phyloP scores from a whole-genome alignment of 2,888 invertebrate species.

The Drosophila testacea region DNA sequence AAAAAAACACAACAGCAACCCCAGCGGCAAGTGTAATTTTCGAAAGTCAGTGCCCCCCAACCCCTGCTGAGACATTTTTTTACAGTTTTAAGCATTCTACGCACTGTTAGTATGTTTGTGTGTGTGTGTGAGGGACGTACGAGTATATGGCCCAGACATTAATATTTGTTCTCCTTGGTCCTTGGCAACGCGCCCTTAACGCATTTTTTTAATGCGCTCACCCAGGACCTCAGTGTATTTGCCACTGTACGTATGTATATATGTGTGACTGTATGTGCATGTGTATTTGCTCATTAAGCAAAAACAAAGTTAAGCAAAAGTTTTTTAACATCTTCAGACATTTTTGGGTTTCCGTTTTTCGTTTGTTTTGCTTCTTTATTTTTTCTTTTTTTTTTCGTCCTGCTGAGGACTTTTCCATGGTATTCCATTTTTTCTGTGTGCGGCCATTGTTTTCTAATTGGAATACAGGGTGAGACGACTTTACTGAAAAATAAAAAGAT shows the following conservation, averaged over 20 bases:
- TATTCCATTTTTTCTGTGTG: slow-evolving; percentile 44
- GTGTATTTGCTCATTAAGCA: slow-evolving; percentile 82
- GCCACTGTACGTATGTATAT: slow-evolving; percentile 20
- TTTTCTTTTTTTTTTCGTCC: slow-evolving; percentile 26
- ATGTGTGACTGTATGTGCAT: slow-evolving; percentile 45
- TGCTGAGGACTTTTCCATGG: slow-evolving; percentile 47
- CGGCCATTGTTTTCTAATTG: slow-evolving; percentile 63
- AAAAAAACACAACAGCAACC: slow-evolving; percentile 66
- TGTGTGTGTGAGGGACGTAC: slow-evolving; percentile 34
- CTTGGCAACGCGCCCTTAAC: slow-evolving; percentile 78
- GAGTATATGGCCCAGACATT: slow-evolving; percentile 75
- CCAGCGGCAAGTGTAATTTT: slow-evolving; percentile 72
- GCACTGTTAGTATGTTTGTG: slow-evolving; percentile 32
- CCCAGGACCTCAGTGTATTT: slow-evolving; percentile 37
- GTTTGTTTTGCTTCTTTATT: slow-evolving; percentile 52
- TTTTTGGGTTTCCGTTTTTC: slow-evolving; percentile 72
- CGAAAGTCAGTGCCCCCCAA: slow-evolving; percentile 29
- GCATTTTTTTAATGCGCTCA: slow-evolving; percentile 72
- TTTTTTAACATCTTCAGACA: slow-evolving; percentile 79
- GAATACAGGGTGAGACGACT: slow-evolving; percentile 59
- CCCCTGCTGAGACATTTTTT: slow-evolving; percentile 42
- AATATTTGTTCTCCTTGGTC: slow-evolving; percentile 71
- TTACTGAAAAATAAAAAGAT: not conserved
- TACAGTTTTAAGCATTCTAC: slow-evolving; percentile 66
- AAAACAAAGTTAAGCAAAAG: slow-evolving; percentile 81